A percentile compares a stretch with the other conserved stretches of the same genome.
Evolutionary conservation across 2,888 invertebrate genomes (phyloP).

Genomic region (Drosophila yooni): DNA sequence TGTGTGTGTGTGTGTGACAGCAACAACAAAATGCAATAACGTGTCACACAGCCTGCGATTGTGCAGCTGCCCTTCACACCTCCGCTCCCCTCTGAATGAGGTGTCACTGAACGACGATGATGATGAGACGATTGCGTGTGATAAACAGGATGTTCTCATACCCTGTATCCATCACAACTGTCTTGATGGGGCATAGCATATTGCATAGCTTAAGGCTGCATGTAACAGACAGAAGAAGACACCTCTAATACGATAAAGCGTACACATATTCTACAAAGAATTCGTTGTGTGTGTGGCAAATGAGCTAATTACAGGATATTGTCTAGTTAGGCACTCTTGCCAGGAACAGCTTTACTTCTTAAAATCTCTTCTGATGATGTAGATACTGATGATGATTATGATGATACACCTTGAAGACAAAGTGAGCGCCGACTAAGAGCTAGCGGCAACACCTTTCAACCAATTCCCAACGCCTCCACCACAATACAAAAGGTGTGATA

Average conservation of each 20-base stretch:
- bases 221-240: background rate
- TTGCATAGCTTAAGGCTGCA: background rate
- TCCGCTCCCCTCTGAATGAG: constrained; percentile 37
- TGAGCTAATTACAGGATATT: background rate
- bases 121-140: constrained; percentile 9
- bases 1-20: constrained; percentile 16
- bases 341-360: background rate
- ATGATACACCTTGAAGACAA: constrained; percentile 67
- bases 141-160: constrained; percentile 2
- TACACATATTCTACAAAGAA: background rate
- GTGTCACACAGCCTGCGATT: constrained; percentile 39
- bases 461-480: background rate
- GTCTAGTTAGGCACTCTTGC: background rate
- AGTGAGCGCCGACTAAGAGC: constrained; percentile 23
- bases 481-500: constrained; percentile 19
- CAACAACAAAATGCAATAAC: constrained; percentile 74
- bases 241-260: background rate
- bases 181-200: background rate
- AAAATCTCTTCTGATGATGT: constrained; percentile 5
- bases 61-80: background rate
- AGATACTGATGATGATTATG: constrained; percentile 22
- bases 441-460: constrained; percentile 20
- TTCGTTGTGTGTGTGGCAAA: background rate
- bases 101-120: constrained; percentile 48
- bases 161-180: background rate